A percentile compares a stretch with the other conserved stretches of the same genome.
Evolutionary conservation across 2,113 vertebrate species (phyloP).

Genomic region (Phaethornis superciliosus): DNA sequence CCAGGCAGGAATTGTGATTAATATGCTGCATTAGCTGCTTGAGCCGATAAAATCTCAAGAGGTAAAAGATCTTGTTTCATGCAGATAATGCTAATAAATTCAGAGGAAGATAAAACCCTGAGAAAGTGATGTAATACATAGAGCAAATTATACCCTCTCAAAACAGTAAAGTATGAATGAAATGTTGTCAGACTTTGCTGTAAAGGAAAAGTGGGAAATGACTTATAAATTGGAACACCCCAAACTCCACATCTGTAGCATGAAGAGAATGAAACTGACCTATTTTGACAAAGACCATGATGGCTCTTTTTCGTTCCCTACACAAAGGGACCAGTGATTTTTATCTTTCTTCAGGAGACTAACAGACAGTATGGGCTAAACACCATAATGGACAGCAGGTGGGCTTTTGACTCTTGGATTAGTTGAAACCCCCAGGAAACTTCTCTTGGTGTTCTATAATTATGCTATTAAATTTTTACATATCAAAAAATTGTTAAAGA

Average conservation of each 20-base stretch:
- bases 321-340: background rate
- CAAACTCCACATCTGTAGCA: background rate
- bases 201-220: background rate
- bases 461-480: background rate
- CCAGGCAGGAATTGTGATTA: conserved; percentile 13
- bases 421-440: background rate
- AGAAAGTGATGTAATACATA: conserved; percentile 2
- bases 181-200: background rate
- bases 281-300: background rate
- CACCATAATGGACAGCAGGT: background rate
- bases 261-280: background rate
- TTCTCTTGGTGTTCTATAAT: background rate
- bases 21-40: conserved; percentile 5
- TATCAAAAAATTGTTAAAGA: background rate
- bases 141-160: background rate
- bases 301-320: background rate
- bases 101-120: background rate
- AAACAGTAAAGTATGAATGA: background rate
- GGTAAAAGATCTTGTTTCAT: conserved; percentile 30
- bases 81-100: conserved; percentile 38
- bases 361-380: too few species aligned
- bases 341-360: background rate
- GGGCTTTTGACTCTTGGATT: background rate
- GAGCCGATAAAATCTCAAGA: conserved; percentile 41
- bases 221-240: background rate